Conservation (phyloP, 2,888 invertebrate genomes). For the Rhyacophila evoluta region DNA sequence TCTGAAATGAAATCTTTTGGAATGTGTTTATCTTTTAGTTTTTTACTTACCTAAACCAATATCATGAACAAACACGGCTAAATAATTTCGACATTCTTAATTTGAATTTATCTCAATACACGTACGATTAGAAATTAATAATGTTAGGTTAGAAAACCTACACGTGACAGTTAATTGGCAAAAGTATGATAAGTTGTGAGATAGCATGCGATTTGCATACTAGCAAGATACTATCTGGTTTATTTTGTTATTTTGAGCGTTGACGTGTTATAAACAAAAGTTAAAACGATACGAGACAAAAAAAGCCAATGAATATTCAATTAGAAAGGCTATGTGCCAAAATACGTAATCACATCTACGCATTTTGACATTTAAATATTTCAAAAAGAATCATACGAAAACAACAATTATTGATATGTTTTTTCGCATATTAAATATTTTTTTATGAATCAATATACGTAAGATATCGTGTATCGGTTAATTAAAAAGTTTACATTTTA, state of each 20-base stretch:
- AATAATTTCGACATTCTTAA: not conserved
- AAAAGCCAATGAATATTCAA: constrained; percentile 1
- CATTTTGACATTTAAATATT: no score
- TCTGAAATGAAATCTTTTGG: not conserved
- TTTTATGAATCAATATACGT: no score
- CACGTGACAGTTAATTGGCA: not conserved
- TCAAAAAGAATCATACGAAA: no score
- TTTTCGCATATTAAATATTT: no score
- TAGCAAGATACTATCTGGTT: not conserved
- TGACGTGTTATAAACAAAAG: not conserved
- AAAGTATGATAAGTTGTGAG: not conserved
- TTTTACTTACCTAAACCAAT: not conserved
- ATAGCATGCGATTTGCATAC: not conserved
- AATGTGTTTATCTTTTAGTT: not conserved
- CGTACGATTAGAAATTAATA: no score
- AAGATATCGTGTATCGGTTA: no score
- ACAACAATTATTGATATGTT: no score
- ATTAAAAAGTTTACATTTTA: no score
- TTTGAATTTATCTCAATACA: not conserved
- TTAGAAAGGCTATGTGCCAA: not conserved
- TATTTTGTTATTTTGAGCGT: not conserved
- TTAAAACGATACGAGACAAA: not conserved
- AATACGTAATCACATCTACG: no score
- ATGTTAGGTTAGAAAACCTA: not conserved
- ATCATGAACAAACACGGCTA: not conserved